Conservation (phyloP, 2,113 vertebrate species). For the Pycnonotus jocosus region DNA sequence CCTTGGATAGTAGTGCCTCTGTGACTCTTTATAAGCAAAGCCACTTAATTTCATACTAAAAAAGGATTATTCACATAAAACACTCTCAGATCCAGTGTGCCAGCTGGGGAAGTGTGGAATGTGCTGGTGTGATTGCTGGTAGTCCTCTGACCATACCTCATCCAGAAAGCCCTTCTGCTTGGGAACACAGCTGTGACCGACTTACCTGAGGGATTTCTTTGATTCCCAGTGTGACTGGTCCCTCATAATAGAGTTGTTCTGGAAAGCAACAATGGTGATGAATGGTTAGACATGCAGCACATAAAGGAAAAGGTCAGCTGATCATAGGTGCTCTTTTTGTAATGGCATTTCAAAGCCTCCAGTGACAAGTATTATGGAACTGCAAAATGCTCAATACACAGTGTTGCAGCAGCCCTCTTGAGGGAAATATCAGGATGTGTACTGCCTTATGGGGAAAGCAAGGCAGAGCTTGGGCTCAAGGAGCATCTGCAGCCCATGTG, state of each 20-base stretch:
- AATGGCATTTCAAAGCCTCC: not conserved
- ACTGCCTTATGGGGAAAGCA: not conserved
- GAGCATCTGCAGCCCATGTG: not conserved
- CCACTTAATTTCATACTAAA: not conserved
- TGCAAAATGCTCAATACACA: not conserved
- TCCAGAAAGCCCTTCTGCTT: not conserved
- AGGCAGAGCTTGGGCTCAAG: not conserved
- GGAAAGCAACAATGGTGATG: conserved; percentile 33
- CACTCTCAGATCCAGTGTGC: not conserved
- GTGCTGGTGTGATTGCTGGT: not conserved
- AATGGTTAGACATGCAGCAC: not conserved
- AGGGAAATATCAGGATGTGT: not conserved
- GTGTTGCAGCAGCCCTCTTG: not conserved
- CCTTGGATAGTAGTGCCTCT: not conserved
- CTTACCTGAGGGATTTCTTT: conserved; percentile 67
- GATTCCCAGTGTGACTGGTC: conserved; percentile 48
- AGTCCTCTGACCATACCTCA: not conserved
- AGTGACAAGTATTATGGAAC: not conserved
- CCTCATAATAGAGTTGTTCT: conserved; percentile 71
- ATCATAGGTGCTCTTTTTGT: not conserved
- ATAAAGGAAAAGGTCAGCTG: not conserved
- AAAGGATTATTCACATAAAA: not conserved
- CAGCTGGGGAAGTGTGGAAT: not conserved
- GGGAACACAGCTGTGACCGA: not conserved
- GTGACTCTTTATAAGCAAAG: not conserved